Evolutionary conservation across 2,888 invertebrate species (phyloP), one percentile per base, ranked within the genome.

Genomic region (Argyresthia albistria): DNA sequence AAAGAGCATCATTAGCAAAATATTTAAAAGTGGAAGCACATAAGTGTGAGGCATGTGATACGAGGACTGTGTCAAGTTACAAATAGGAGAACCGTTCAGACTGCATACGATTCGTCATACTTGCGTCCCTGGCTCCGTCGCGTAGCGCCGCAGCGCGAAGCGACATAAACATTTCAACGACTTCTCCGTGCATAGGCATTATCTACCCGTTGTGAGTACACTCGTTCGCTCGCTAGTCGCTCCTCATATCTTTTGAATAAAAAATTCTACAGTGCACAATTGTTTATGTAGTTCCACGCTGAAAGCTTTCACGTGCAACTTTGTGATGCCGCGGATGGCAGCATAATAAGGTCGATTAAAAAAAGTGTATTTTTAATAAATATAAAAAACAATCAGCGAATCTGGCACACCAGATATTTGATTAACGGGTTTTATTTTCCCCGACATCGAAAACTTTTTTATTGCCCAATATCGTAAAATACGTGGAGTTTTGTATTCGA

Each of bases 101-200:
- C n/a, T 25, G 25, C 25, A 25, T 25, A 6, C 2, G 25, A 25
- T 25, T 25, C 6, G 25, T 6, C 25, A 25, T 25, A 6, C 10
- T 39, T 9, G 35, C 35, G 12, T 7, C n/a, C 47, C 25, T 10
- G n/a, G 11, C 35, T 47, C 35, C 47, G 16, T 8, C 12, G 9
- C 4, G 42, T 8, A 65, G 60, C 67, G 70, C 74, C 78, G 80
- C 78, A 76, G 71, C 68, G 75, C 70, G 76, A 76, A 69, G 77
- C 73, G 82, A 80, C 79, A 83, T 83, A 77, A 84, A 82, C 83
- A 79, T 81, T 81, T 81, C 83, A 83, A 80, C 77, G 79, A 80
- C 73, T 73, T 70, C 70, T 70, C 69, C 66, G 76, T 77, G 79
- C 76, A 79, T 80, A 73, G 70, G 80, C 76, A 82, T 83, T 81